Conservation (phyloP, 2,113 vertebrate genomes). For the Menura novaehollandiae region DNA sequence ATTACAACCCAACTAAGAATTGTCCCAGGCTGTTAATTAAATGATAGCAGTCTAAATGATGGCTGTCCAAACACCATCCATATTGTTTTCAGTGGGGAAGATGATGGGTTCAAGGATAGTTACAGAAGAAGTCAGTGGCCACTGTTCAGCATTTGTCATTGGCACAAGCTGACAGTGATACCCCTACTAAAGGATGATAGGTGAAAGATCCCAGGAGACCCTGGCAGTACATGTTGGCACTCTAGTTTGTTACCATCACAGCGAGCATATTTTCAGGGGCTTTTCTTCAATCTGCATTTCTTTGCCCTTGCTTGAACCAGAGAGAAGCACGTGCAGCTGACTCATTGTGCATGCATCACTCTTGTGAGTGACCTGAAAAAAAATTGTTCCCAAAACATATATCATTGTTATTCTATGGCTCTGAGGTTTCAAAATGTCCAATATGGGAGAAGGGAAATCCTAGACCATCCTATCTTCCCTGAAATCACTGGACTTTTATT, state of each 20-base stretch:
- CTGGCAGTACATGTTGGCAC: background rate
- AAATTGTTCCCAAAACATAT: background rate
- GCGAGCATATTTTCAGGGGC: fast-evolving
- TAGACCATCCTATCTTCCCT: background rate
- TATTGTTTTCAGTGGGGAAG: background rate
- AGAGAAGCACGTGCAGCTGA: fast-evolving
- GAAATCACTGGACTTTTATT: background rate
- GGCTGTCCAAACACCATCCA: background rate
- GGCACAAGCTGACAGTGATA: background rate
- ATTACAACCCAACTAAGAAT: background rate
- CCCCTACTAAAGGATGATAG: background rate
- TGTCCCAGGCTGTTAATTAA: background rate
- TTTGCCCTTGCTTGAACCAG: background rate
- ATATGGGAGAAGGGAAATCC: background rate
- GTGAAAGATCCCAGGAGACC: background rate
- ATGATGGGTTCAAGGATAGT: background rate
- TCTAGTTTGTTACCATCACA: background rate
- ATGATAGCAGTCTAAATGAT: background rate
- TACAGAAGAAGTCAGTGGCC: background rate
- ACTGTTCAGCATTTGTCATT: background rate
- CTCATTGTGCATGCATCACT: fast-evolving
- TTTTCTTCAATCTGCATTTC: background rate
- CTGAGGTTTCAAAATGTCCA: background rate
- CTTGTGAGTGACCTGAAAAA: background rate
- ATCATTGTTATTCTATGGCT: background rate